Base-by-base conservation (phyloP, 2,797 vertebrate species). In the Acrossocheilus wenchowensis region DNA sequence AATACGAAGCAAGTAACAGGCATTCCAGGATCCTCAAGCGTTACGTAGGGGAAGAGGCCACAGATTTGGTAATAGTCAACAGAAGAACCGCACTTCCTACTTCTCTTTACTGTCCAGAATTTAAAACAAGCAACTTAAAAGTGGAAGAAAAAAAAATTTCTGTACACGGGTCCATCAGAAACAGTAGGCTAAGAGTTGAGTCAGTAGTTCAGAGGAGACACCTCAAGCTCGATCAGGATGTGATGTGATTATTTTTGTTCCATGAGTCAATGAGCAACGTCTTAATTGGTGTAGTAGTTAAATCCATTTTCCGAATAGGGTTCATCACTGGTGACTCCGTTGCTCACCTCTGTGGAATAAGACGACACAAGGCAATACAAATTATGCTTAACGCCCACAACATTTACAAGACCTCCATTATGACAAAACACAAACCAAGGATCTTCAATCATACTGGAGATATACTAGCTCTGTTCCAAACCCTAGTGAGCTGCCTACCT, bases 261-360 rank as follows among this genome's bases (percentile, higher is more conserved):
- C 34, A 5, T 48, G 19, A 45, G 72, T 87, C 91, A 92, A 30
- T 96, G 95, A 57, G 91, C 90, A 52, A 95, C 73, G 73, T 92
- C 89, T 86, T 95, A 94, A 23, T 96, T 97, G 90, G 95, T 93
- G 79, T 96, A 97, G 78, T 93, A 95, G 91, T 97, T 94, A 0
- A 94, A 98, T 87, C 96, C 95, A 0, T 96, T 97, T 88, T 98
- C 97, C 9, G 92, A 90, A 0, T 97, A 98, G 72, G 97, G 93
- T 88, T 97, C 97, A 0, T 99, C 94, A 78, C 93, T 87, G 91
- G 95, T 95, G 84, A 96, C 93, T 0, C 97, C 96, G 0, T 94
- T 97, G 87, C 97, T 96, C 92, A 99, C 97, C 95, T 99, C 98
- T 98, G 89, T 92, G 83, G 83, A 95, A 50, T 90, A 73, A 86